Base-by-base conservation (phyloP, 2,888 invertebrate species). In the Gastrophysa polygoni region DNA sequence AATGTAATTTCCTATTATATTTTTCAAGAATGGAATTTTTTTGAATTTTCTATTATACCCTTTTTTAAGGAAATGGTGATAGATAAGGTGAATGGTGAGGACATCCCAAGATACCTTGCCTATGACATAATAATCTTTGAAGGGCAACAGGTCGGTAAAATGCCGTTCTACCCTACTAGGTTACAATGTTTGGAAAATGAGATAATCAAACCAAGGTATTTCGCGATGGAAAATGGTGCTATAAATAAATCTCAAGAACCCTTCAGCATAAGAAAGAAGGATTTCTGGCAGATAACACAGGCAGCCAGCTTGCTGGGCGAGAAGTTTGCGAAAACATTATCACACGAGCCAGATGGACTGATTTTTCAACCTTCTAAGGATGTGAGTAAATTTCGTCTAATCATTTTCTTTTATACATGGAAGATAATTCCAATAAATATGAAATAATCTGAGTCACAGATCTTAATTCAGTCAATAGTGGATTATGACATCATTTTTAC, bases 311-410 rank as follows among this genome's bases (percentile, higher is more conserved):
- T 95, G 48, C 81, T 95, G 2, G 89, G 92, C 11, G 92, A 93
- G 47, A 93, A 94, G 76, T 98, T 99, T 82, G 88, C 91, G 0
- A 89, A 89, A 70, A 87, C 90, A 32, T 83, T 99, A 16, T 86
- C 89, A 0, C 99, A 99, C 78, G 97, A 98, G 80, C 97, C 98
- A 0, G 99, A 99, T 78, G 99, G 99, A 17, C 86, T 99, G 11
- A 96, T 99, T 75, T 99, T 98, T 80, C 99, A 99, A 79, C 99
- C 99, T 0, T 86, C 91, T 0, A 85, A 87, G 66, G 93, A 92
- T 65, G 73, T 73, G 57, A 80, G 92, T 93, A n/a, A n/a, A n/a
- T n/a, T 79, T 79, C 82, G n/a, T 75, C 47, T 56, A 18, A 38
- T 34, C 8, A 29, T n/a, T 28, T 8, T 57, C 14, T 46, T 10